Base-by-base conservation (phyloP, 2,797 vertebrate species). In the Bradypodion ventrale region DNA sequence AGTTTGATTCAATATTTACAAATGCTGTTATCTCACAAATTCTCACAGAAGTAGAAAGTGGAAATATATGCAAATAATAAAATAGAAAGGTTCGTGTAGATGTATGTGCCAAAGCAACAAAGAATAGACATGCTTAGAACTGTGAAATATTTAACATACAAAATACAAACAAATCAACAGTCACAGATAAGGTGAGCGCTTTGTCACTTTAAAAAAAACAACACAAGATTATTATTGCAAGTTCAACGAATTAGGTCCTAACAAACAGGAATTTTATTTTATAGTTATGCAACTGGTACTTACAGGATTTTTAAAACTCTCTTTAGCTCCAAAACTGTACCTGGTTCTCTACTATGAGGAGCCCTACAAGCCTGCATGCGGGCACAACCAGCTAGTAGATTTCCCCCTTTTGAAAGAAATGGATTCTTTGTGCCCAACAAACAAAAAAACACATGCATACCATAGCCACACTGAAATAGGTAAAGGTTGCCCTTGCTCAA, bases 31-130 rank as follows among this genome's bases (percentile, higher is more conserved):
- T 7, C 66, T 70, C 46, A 78, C 5, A 1, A 77, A 42, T 77
- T 85, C 73, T 89, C 52, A 65, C 68, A 75, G 25, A 86, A 83
- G 84, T 56, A 7, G 0, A 40, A 88, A 82, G 74, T 60, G 65
- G 73, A 85, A 93, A 91, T 85, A 59, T 46, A 87, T 0, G 56
- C 23, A 83, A 83, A 29, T 66, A 86, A 81, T 1, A 72, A 44
- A 87, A 66, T 72, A 65, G 42, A 74, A 65, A 29, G 42, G 21
- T 27, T 79, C 78, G 10, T 12, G 5, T 0, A 75, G 83, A 87
- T 87, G 87, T 83, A 89, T 89, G 81, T 72, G 4, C 82, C 69
- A 75, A 40, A 75, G 60, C 49, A 86, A 89, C 72, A 74, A 0
- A 56, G 35, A 80, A 52, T 83, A 83, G 32, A 49, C 80, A 83